Base-by-base conservation (phyloP, 2,888 invertebrate genomes). In the Campoplex nolae region DNA sequence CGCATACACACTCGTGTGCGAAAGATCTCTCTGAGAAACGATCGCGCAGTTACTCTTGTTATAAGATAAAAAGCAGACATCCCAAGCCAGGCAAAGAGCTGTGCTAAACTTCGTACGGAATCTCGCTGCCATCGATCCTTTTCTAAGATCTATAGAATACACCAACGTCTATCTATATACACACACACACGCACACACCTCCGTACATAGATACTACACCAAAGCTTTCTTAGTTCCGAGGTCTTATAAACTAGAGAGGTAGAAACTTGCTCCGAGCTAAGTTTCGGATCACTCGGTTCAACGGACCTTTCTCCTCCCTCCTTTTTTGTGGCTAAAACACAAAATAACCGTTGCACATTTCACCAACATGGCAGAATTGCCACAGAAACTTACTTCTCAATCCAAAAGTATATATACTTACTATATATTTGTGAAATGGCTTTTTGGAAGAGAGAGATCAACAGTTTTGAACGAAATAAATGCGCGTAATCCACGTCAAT, bases 241-340 rank as follows among this genome's bases (percentile, higher is more conserved):
- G 83, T 82, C 45, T 84, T 74, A 74, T 74, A 74, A 67, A 79
- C 79, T 71, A 68, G 76, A 77, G 56, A 67, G 65, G 71, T 77
- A 62, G 80, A 81, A 86, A 86, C 80, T 86, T 73, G 73, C 62
- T 42, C 54, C 35, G 45, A 77, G 73, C 76, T 38, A 80, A 83
- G 84, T 81, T 86, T 81, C 68, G 77, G 45, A 81, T 86, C 80
- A 81, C 74, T 81, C 83, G 83, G 83, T 73, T 84, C 71, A 84
- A 77, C 86, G 73, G 71, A 65, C 76, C 28, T 28, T 74, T 76
- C 77, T 38, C 80, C 70, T 65, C 38, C 32, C 23, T 23, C 38
- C 51, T 67, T 42, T 65, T 54, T 45, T 48, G 65, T 45, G 62
- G 58, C 76, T 70, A 73, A 65, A 81, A 81, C n/a, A 28, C 80